Conservation (phyloP, 2,888 invertebrate genomes). For the Melinaea marsaeus region DNA sequence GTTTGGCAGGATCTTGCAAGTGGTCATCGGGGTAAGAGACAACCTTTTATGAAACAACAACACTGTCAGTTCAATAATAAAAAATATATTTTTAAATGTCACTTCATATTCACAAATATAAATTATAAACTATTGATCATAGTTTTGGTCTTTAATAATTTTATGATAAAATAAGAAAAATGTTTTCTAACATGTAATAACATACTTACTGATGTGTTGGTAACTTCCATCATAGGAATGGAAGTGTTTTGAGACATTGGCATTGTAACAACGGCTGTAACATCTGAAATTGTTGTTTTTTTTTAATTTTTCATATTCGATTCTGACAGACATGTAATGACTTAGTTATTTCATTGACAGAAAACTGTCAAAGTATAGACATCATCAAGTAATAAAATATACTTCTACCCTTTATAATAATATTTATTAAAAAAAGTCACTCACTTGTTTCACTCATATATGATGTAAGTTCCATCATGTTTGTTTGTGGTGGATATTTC, state of each 20-base stretch:
- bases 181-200: not conserved
- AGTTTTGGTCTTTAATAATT: not conserved
- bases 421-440: conserved; percentile 33
- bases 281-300: conserved; percentile 53
- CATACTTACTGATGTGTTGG: conserved; percentile 68
- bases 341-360: too few relatives aligned
- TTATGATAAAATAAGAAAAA: not conserved
- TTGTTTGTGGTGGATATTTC: conserved; percentile 64
- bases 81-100: not conserved
- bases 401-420: conserved; percentile 16
- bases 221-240: conserved; percentile 72
- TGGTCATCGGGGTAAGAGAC: conserved; percentile 70
- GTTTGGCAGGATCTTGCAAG: conserved; percentile 68
- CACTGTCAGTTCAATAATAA: not conserved
- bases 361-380: not conserved
- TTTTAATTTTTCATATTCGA: not conserved
- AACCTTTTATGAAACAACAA: conserved; percentile 44
- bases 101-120: not conserved
- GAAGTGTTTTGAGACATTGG: conserved; percentile 68
- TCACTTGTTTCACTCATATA: conserved; percentile 74
- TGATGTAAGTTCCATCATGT: conserved; percentile 70
- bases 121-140: not conserved
- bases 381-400: too few relatives aligned
- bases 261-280: conserved; percentile 73
- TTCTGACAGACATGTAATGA: too few relatives aligned